Evolutionary conservation across 2,113 vertebrate species (phyloP).

Genomic region (Phrynosoma platyrhinos): DNA sequence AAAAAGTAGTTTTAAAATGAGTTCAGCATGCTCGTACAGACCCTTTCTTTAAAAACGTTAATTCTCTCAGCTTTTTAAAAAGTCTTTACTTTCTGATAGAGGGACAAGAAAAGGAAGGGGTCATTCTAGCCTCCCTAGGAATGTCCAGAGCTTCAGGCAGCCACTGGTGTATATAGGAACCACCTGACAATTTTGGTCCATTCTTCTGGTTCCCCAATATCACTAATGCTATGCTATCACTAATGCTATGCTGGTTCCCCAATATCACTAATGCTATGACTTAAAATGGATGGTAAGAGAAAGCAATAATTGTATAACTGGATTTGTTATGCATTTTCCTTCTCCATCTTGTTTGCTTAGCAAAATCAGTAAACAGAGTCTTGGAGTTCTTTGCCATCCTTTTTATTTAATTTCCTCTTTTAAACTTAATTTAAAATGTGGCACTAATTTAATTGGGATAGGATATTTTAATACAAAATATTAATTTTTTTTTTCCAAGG

Average conservation of each 20-base stretch:
- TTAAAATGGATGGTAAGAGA: not conserved
- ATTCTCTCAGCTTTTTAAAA: no score
- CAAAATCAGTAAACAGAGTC: not conserved
- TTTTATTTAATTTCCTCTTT: constrained; percentile 21
- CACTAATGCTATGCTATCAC: not conserved
- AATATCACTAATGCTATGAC: not conserved
- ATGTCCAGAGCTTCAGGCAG: no score
- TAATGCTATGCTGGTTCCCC: not conserved
- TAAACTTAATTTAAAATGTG: constrained; percentile 15
- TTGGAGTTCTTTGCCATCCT: not conserved
- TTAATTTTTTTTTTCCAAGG: not conserved
- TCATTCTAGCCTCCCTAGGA: no score
- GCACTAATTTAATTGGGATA: constrained; percentile 26
- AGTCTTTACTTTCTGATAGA: no score
- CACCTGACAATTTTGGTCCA: not conserved
- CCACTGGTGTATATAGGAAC: not conserved
- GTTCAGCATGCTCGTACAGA: no score
- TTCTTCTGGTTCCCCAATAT: not conserved
- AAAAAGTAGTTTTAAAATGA: no score
- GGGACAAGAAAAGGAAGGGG: no score
- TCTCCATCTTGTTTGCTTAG: not conserved
- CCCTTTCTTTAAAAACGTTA: no score
- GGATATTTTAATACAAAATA: constrained; percentile 17
- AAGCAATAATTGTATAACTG: not conserved
- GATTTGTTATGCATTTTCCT: not conserved